Base-by-base conservation (phyloP, 1,140 invertebrate species). In the Anadara kagoshimensis region DNA sequence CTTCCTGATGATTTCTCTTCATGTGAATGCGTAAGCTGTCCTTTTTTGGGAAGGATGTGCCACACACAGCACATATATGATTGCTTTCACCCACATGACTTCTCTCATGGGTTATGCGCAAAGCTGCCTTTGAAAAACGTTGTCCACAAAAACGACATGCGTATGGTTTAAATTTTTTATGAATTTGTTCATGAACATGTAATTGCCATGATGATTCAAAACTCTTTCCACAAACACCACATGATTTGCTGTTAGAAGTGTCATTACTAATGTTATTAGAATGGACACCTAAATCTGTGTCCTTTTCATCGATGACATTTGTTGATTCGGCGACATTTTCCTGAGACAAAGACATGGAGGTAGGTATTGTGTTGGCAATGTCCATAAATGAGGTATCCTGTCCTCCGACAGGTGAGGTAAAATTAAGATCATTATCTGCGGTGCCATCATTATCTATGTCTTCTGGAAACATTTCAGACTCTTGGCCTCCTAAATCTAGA, bases 31-130 rank as follows among this genome's bases (percentile, higher is more conserved):
- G 88, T 29, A 92, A 78, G 41, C 90, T 89, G 77, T 90, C 88
- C 76, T 89, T 89, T 68, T 91, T 90, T 69, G 90, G 91, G 79
- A 93, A 92, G 0, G 90, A 89, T 81, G 90, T 88, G 63, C 89
- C 89, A 79, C 92, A 93, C 36, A 92, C 86, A 79, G 91, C 85
- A 70, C 92, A 93, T 0, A 89, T 86, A 78, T 90, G 91, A 63
- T 26, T 51, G 81, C 90, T 91, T 29, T 88, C 89, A 16, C 64
- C 61, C 47, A 72, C 70, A 56, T 87, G 84, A 57, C 69, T 69
- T 29, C 80, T 77, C 61, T 85, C 82, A 69, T 85, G 84, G 10
- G 78, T 69, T 29, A 84, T 74, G 18, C 84, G 65, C 53, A 83
- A 74, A 14, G 79, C 78, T 51, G 77, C 67, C 45, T 81, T 83